phyloP scores from a whole-genome alignment of 2,797 vertebrate species.

The Pantherophis alleghaniensis region DNA sequence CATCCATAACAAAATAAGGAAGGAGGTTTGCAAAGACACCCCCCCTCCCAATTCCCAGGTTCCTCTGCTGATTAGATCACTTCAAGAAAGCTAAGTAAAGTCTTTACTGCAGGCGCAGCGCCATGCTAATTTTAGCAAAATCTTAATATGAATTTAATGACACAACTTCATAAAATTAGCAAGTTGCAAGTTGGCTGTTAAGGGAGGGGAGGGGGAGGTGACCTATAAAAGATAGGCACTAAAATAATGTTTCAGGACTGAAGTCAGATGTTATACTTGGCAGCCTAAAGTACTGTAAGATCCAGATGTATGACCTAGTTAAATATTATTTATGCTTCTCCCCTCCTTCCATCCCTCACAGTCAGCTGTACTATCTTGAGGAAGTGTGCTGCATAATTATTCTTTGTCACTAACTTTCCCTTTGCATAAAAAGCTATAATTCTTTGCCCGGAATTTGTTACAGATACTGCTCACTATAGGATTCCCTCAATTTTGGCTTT shows the following conservation, averaged over 20 bases:
- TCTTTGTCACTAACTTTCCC: background rate
- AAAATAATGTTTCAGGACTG: constrained; percentile 2
- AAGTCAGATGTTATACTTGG: background rate
- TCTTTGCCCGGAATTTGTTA: background rate
- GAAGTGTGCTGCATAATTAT: background rate
- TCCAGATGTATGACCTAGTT: background rate
- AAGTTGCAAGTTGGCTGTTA: constrained; percentile 3
- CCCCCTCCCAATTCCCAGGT: background rate
- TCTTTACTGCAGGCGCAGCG: background rate
- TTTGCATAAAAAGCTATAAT: background rate
- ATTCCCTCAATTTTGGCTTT: background rate
- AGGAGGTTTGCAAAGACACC: constrained; percentile 8
- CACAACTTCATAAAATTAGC: background rate
- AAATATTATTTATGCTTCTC: background rate
- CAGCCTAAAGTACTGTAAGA: background rate
- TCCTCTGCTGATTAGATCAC: background rate
- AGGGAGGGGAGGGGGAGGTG: background rate
- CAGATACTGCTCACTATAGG: background rate
- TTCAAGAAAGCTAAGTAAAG: background rate
- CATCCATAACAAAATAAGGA: background rate
- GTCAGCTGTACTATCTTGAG: background rate
- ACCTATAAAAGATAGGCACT: background rate
- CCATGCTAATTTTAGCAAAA: constrained; percentile 1
- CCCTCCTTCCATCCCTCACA: background rate
- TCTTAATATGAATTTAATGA: constrained; percentile 4